Evolutionary conservation across 2,797 vertebrate species (phyloP), one percentile per base, ranked within the genome.

Genomic region (Sebastes kiyomatsui): DNA sequence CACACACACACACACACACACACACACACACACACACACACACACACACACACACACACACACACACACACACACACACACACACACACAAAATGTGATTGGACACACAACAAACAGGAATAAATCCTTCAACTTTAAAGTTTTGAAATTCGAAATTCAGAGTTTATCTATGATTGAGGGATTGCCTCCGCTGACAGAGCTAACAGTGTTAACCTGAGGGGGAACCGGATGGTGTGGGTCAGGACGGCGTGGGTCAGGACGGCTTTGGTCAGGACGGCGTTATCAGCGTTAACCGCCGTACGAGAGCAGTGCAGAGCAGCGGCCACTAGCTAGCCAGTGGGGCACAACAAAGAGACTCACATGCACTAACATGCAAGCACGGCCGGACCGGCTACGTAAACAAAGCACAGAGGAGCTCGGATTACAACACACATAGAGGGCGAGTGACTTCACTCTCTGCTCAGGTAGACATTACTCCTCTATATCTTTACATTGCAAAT

Each of bases 401-500:
- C 20, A 22, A 52, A 10, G 20, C 49, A 52, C 49, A 52, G 49
- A 52, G 49, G 4, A 52, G 20, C 49, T 52, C 4, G 14, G 20
- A 52, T n/a, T 52, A 52, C 20, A 52, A n/a, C 49, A n/a, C 20
- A 52, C 49, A 52, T 8, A 52, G 20, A 52, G 8, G 20, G 49
- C 0, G 0, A 52, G 20, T n/a, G 20, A 52, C 20, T 52, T 52
- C 4, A 0, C 0, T n/a, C 49, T 49, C 46, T 49, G 7, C 46
- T 20, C 18, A 49, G 46, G 46, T 49, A 49, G 46, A 49, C 9
- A 52, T 52, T 52, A 52, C 49, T n/a, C 20, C 49, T 9, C 49
- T n/a, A 22, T n/a, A 52, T 9, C 18, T 52, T 52, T 52, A 0
- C 49, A 52, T 52, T 52, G 46, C 4, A 52, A 52, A 52, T 52